Base-by-base conservation (phyloP, 1,140 invertebrate species). In the Drosophila sp. region DNA sequence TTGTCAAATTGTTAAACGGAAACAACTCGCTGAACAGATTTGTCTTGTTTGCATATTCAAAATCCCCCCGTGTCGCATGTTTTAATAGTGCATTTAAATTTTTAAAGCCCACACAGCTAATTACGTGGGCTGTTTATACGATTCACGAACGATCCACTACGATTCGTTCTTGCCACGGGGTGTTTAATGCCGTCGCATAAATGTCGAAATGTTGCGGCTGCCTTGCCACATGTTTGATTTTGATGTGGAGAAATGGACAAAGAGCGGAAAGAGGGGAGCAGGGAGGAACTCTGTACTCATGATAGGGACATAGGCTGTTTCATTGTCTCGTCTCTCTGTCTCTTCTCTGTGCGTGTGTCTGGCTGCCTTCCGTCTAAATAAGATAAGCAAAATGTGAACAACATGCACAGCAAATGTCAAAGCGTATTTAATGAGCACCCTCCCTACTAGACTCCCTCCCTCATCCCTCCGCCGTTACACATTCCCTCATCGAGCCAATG, bases 341-440 rank as follows among this genome's bases (percentile, higher is more conserved):
- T 72, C 53, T 70, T 21, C 1, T 21, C 1, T 21, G 21, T 21
- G 21, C 4, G 21, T 46, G 36, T 38, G 57, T 72, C 58, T 70
- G 72, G 56, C 72, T 74, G 71, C 50, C 41, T 67, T 67, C 48
- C 54, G 65, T 61, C 76, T 71, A 59, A 76, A 61, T 71, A 69
- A 72, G 80, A 89, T 89, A 89, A 83, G 76, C 83, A 46, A 66
- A 75, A 79, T 76, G 70, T 43, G 66, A 48, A 29, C 67, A 45
- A 61, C 54, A 64, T 38, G 80, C 73, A 65, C 69, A 71, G 72
- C 65, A 66, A 84, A 84, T 84, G 81, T 84, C 81, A 84, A 80
- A 84, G 80, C 80, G 79, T 80, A 87, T 89, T 87, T 87, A 87
- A 87, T 87, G 83, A 89, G 83, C 65, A 62, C 41, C 45, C 58